Base-by-base conservation (phyloP, 2,113 vertebrate genomes). In the Aythya baeri region DNA sequence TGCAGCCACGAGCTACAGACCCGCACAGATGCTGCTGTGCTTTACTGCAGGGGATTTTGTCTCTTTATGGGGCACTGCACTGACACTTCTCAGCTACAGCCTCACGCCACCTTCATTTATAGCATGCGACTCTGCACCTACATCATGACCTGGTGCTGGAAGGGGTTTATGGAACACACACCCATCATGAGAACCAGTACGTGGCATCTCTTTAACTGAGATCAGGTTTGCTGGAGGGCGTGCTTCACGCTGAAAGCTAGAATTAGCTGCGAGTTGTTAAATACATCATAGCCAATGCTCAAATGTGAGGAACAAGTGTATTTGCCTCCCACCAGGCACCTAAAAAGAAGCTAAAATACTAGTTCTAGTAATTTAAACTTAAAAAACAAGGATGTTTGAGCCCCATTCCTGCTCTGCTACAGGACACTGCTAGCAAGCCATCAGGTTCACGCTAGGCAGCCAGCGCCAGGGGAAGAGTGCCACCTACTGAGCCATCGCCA, bases 401-500 rank as follows among this genome's bases (percentile, higher is more conserved):
- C 65, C 83, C 55, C 50, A 18, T 32, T 63, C 7, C 66, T 77
- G 31, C 43, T 25, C 9, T 1, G 3, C 14, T 1, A 12, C 14
- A 34, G 46, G 44, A 38, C 26, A 26, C 63, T 74, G 36, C 2
- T 3, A 2, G 29, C 10, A 17, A 32, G 32, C 36, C 46, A 17
- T 2, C 5, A 4, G 36, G 12, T 4, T 54, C 27, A 26, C 7
- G 22, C 52, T 5, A 2, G 0, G 68, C 88, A 78, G 46, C 54
- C 94, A 96, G 89, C 72, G 46, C 83, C 91, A 72, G 86, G 92
- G 66, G 77, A 23, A 96, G 92, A 96, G 66, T 94, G 96, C 96
- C 96, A 97, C 89, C 94, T 97, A 94, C 93, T 87, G 96, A 94
- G 92, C 2, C 17, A 49, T 15, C 83, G 65, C 81, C 73, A 65